Base-by-base conservation (phyloP, 2,797 vertebrate species). In the Chelmon rostratus region DNA sequence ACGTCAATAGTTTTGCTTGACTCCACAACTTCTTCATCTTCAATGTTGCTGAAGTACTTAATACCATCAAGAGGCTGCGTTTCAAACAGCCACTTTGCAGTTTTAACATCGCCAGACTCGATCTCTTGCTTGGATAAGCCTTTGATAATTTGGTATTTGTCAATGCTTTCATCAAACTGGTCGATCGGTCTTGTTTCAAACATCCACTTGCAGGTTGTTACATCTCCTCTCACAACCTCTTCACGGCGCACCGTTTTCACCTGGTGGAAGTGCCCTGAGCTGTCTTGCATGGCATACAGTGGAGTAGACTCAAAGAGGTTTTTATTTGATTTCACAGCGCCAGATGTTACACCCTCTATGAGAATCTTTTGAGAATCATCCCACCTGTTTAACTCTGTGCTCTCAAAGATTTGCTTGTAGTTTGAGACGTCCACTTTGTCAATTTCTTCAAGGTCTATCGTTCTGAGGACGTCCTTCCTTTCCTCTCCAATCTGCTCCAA, bases 71-170 rank as follows among this genome's bases (percentile, higher is more conserved):
- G 95, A 82, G 97, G 96, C 81, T 98, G 97, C 3, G 97, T 99
- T 95, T 99, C 97, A 96, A 99, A 99, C 66, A 99, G 90, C 97
- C 97, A 98, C 87, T 97, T 98, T 56, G 97, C 97, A 65, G 96
- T 97, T 95, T 97, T 98, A 31, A 99, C 97, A 82, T 97, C 96
- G 46, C 97, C 97, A 18, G 97, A 95, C 87, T 97, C 95, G 38
- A 98, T 93, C 95, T 98, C 96, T 86, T 97, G 92, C 86, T 97
- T 96, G 67, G 97, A 97, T 90, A 99, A 97, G 44, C 97, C 97
- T 87, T 96, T 97, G 53, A 99, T 98, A 77, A 99, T 91, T 91
- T 97, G 96, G 83, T 96, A 97, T 91, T 96, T 96, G 64, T 93
- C 91, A 82, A 95, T 93, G 50, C 95, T 97, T 89, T 97, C 96